A percentile compares a stretch with the other conserved stretches of the same genome.
Evolutionary conservation across 2,888 invertebrate species (phyloP).

Genomic region (Tetragonisca angustula): DNA sequence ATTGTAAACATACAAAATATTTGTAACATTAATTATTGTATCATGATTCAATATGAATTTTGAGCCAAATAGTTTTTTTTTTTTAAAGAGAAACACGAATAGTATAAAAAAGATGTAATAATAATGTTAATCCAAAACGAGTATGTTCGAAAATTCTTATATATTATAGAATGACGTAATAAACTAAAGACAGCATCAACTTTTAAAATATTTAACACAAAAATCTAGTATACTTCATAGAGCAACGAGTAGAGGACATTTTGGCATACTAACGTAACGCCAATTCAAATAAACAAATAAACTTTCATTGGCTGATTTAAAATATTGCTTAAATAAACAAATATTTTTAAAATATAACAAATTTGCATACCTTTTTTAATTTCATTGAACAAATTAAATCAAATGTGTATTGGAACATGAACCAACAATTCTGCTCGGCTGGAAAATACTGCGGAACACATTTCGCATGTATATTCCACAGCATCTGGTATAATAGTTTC

Average conservation of each 20-base stretch:
- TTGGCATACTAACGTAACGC: slow-evolving; percentile 51
- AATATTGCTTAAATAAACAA: slow-evolving; percentile 63
- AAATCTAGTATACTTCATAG: slow-evolving; percentile 52
- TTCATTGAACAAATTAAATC: slow-evolving; percentile 83
- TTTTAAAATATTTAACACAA: slow-evolving; percentile 57
- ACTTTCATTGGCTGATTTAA: slow-evolving; percentile 53
- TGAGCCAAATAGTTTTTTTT: slow-evolving; percentile 33
- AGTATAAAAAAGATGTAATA: slow-evolving; percentile 50
- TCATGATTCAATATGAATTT: slow-evolving; percentile 46
- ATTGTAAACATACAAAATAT: slow-evolving; percentile 58
- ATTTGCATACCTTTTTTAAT: slow-evolving; percentile 57
- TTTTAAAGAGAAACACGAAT: slow-evolving; percentile 38
- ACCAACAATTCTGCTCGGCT: slow-evolving; percentile 90
- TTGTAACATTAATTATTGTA: slow-evolving; percentile 41
- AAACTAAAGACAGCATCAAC: slow-evolving; percentile 59
- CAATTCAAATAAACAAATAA: slow-evolving; percentile 58
- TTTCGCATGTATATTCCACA: slow-evolving; percentile 90
- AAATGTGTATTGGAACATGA: slow-evolving; percentile 94
- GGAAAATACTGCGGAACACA: slow-evolving; percentile 91
- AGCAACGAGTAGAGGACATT: slow-evolving; percentile 62
- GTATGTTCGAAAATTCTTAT: slow-evolving; percentile 32
- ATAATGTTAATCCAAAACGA: slow-evolving; percentile 25
- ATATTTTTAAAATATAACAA: slow-evolving; percentile 65
- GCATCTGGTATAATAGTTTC: slow-evolving; percentile 85
- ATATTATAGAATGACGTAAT: slow-evolving; percentile 41